Evolutionary conservation across 1,140 invertebrate genomes (phyloP).

Genomic region (Aphaenogaster ashmeadi): DNA sequence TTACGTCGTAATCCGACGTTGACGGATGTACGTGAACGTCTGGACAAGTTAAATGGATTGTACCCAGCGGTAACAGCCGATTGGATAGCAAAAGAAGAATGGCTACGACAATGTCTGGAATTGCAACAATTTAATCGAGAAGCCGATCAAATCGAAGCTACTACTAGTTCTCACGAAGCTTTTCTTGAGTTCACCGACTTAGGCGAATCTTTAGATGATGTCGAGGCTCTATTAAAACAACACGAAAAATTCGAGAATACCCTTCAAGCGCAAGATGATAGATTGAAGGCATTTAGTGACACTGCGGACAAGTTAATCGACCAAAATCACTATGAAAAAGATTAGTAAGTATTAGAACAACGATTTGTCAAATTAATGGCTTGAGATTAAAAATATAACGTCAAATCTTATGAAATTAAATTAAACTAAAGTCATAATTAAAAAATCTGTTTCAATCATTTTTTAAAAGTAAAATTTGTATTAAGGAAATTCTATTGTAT

Average conservation of each 20-base stretch:
- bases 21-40: conserved; percentile 91
- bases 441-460: background rate
- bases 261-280: conserved; percentile 97
- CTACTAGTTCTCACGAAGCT: conserved; percentile 96
- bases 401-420: background rate
- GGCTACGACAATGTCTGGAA: conserved; percentile 94
- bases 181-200: conserved; percentile 96
- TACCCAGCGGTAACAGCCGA: conserved; percentile 91
- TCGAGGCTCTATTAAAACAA: conserved; percentile 96
- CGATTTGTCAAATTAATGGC: background rate
- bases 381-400: background rate
- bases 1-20: conserved; percentile 91
- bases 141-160: conserved; percentile 98
- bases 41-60: conserved; percentile 92
- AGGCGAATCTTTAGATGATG: conserved; percentile 97
- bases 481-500: conserved; percentile 6
- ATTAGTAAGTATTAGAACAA: conserved; percentile 89
- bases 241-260: conserved; percentile 98
- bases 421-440: background rate
- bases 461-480: background rate
- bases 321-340: conserved; percentile 94
- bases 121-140: conserved; percentile 97
- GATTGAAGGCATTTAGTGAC: conserved; percentile 94
- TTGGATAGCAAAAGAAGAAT: conserved; percentile 94
- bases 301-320: conserved; percentile 95